Conservation (phyloP, 1,140 invertebrate species). For the Ceratina japonica region DNA sequence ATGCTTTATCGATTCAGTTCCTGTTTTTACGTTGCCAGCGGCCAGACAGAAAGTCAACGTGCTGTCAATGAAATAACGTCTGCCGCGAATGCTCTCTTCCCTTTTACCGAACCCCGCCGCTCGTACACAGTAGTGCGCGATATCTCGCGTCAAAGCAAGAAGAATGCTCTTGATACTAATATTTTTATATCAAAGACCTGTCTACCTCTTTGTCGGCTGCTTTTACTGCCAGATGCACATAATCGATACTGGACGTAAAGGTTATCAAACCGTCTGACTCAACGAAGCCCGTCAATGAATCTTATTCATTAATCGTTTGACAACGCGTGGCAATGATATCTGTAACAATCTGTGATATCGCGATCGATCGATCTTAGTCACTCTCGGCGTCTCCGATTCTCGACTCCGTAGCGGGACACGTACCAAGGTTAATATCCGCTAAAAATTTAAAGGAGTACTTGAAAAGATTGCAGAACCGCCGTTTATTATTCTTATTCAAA, state of each 20-base stretch:
- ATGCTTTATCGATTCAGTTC: background rate
- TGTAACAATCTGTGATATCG: background rate
- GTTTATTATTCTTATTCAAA: slow-evolving; percentile 29
- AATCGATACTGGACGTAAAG: slow-evolving; percentile 19
- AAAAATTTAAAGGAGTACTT: slow-evolving; percentile 1
- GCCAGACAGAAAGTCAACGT: background rate
- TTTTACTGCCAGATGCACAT: background rate
- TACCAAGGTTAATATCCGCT: slow-evolving; percentile 6
- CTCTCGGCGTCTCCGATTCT: background rate
- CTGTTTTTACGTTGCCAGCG: background rate
- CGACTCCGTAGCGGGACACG: background rate
- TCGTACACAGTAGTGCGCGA: background rate
- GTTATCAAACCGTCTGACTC: slow-evolving; percentile 5
- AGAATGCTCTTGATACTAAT: slow-evolving; percentile 52
- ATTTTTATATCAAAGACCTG: slow-evolving; percentile 37
- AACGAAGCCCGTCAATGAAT: background rate
- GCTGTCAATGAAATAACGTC: slow-evolving; percentile 10
- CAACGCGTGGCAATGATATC: background rate
- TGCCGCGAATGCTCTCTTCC: background rate
- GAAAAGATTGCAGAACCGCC: slow-evolving; percentile 5
- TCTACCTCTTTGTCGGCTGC: slow-evolving; percentile 11
- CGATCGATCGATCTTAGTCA: background rate
- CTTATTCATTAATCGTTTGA: background rate
- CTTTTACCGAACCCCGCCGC: slow-evolving; percentile 10
- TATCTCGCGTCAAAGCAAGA: slow-evolving; percentile 49